These are phyloP conservation scores for Leptobrachium leishanense DNA, from an alignment of 2,113 vertebrate species.

Conservation along the genomic window DNA sequence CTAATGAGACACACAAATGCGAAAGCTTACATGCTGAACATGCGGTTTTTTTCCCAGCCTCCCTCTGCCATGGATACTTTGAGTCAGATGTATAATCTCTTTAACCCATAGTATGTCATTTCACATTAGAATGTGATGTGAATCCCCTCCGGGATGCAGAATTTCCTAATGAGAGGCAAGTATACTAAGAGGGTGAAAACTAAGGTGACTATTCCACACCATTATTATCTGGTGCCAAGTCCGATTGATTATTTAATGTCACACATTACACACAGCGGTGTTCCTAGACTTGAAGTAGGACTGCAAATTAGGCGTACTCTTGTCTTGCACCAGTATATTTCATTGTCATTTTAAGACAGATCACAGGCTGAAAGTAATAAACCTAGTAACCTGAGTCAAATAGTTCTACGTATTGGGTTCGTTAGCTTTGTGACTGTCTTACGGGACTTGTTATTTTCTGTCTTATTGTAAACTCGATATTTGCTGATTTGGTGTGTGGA, in stretches of 20 bases:
- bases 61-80: background rate
- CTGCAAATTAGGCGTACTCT: background rate
- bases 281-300: background rate
- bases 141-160: background rate
- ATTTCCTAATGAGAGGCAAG: background rate
- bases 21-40: rapidly evolving
- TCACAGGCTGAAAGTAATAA: background rate
- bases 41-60: background rate
- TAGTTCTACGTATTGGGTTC: background rate
- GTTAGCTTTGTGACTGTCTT: background rate
- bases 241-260: background rate
- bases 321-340: background rate
- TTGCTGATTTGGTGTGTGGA: background rate
- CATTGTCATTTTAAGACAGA: background rate
- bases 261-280: background rate
- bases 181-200: background rate
- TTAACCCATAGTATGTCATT: background rate
- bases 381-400: background rate
- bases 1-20: rapidly evolving
- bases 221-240: background rate
- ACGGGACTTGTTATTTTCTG: constrained; percentile 1
- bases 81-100: constrained; percentile 2
- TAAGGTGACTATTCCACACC: background rate
- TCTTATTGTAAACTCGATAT: background rate
- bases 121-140: background rate